Evolutionary conservation across 2,888 invertebrate genomes (phyloP).

Genomic region (Nycteola revayana): DNA sequence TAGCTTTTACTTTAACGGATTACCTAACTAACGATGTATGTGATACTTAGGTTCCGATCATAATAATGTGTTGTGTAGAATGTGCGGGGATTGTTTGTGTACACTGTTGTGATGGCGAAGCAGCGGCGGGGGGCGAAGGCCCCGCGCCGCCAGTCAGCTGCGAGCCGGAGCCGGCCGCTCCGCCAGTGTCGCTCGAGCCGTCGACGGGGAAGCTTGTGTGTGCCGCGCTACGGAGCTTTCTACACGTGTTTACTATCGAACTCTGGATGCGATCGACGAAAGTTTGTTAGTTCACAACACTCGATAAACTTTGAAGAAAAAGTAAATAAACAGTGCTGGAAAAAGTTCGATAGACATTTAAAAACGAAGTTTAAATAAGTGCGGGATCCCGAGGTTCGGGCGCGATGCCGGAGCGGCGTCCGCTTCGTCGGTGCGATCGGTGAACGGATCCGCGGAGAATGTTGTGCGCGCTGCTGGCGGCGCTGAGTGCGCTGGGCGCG

Average conservation of each 20-base stretch:
- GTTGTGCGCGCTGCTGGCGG: conserved; percentile 12
- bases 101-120: not conserved
- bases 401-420: conserved; percentile 24
- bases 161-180: conserved; percentile 5
- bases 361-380: conserved; percentile 1
- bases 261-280: conserved; percentile 7
- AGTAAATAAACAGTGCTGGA: not conserved
- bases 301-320: too few species aligned
- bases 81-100: not conserved
- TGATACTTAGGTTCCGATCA: too few species aligned
- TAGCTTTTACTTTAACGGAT: too few species aligned
- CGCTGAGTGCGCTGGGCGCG: conserved; percentile 39
- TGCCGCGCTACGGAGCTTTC: conserved; percentile 3
- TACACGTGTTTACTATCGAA: conserved; percentile 51
- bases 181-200: conserved; percentile 38
- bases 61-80: too few species aligned
- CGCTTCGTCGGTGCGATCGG: conserved; percentile 33
- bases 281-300: too few species aligned
- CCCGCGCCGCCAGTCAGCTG: conserved; percentile 8
- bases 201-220: conserved; percentile 44
- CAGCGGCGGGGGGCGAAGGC: conserved; percentile 5
- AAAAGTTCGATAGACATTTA: not conserved
- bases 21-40: too few species aligned
- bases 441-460: conserved; percentile 29
- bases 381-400: not conserved